A percentile compares a stretch with the other conserved stretches of the same genome.
These are phyloP conservation scores for Tragelaphus eurycerus DNA, from an alignment of 2,797 vertebrate species.

Conservation along the genomic window DNA sequence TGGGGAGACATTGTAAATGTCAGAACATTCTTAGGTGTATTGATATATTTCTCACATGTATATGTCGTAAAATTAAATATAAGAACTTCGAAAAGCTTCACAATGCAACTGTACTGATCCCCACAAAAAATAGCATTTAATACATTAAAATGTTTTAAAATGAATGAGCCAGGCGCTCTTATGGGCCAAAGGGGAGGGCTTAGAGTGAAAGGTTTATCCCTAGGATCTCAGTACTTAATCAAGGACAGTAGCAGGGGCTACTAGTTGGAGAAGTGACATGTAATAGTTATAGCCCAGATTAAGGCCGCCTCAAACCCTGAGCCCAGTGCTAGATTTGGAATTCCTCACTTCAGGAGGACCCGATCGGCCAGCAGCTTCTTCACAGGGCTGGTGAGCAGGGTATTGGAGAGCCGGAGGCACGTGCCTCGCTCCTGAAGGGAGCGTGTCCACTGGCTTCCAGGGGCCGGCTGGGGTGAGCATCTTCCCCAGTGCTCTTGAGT, in stretches of 20 bases:
- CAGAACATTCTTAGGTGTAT: not conserved
- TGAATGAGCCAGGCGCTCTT: not conserved
- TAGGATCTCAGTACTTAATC: not conserved
- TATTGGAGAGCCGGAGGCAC: not conserved
- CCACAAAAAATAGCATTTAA: not conserved
- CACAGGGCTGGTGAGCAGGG: not conserved
- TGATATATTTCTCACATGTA: not conserved
- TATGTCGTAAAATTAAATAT: not conserved
- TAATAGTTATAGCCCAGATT: not conserved
- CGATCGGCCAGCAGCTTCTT: not conserved
- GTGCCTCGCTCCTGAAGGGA: too few species aligned
- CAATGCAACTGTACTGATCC: not conserved
- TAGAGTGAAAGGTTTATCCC: not conserved
- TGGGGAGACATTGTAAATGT: slow-evolving; percentile 3
- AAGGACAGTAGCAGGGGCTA: not conserved
- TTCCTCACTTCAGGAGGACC: not conserved
- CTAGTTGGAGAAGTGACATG: not conserved
- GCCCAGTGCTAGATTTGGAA: not conserved
- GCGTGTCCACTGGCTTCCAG: not conserved
- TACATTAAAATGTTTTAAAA: not conserved
- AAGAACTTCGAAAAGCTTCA: not conserved
- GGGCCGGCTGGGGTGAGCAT: rapidly evolving
- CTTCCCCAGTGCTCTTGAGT: not conserved
- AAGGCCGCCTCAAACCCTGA: not conserved
- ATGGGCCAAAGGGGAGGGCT: not conserved